Conservation (phyloP, 2,797 vertebrate genomes). For the Enteromius treurensis region DNA sequence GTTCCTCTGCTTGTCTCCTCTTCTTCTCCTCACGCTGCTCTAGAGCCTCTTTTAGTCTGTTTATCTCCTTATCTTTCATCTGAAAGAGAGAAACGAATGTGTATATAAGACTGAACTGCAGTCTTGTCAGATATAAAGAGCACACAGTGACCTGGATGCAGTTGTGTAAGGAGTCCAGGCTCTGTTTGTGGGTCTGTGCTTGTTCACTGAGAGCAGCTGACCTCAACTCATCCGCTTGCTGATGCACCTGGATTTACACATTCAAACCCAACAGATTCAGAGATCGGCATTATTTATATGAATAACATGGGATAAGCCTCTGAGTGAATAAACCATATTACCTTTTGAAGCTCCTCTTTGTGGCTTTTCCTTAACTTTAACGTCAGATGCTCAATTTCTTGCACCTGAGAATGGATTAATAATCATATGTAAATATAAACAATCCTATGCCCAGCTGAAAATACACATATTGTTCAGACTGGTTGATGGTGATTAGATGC, state of each 20-base stretch:
- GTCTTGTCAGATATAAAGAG: neutral
- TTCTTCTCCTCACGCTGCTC: conserved; percentile 65
- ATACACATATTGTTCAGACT: neutral
- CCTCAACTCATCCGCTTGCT: conserved; percentile 65
- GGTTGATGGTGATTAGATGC: neutral
- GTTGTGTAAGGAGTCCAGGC: conserved; percentile 61
- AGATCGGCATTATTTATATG: neutral
- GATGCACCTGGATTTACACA: conserved; percentile 56
- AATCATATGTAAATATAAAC: neutral
- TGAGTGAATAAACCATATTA: conserved; percentile 42
- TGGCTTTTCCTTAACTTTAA: conserved; percentile 61
- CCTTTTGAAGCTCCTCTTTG: conserved; percentile 67
- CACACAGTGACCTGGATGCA: conserved; percentile 62
- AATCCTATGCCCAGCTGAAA: neutral
- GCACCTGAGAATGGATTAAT: conserved; percentile 59
- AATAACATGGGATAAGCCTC: neutral
- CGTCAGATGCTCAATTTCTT: conserved; percentile 64
- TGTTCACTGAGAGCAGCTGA: conserved; percentile 66
- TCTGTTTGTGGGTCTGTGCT: conserved; percentile 60
- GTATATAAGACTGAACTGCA: conserved; percentile 1
- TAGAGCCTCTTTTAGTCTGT: conserved; percentile 64
- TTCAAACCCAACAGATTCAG: conserved; percentile 10
- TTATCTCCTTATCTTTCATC: conserved; percentile 73
- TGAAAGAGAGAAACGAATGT: conserved; percentile 47
- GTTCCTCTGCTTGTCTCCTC: conserved; percentile 66